Base-by-base conservation (phyloP, 2,113 vertebrate species). In the Syngnathus typhle region DNA sequence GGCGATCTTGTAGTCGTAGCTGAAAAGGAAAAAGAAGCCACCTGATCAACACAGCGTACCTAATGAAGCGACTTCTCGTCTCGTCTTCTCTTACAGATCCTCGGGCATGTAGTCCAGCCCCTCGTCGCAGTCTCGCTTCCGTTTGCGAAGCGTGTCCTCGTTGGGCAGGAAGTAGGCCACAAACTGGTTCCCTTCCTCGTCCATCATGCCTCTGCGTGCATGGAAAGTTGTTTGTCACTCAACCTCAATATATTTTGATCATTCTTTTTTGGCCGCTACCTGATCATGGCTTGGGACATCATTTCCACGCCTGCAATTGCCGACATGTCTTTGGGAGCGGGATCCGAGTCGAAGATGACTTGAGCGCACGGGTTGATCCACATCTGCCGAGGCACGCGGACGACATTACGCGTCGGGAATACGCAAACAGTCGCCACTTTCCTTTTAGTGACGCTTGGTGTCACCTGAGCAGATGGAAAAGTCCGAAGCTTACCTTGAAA, bases 231-330 rank as follows among this genome's bases (percentile, higher is more conserved):
- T 32, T 58, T 15, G 21, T 23, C 39, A 2, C 1, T 15, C 4
- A 52, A 44, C 60, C 13, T 2, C 9, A 0, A 15, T 36, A 15
- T 36, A 1, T 10, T 61, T 58, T 19, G 41, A 41, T 9, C 4
- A 37, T 4, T 52, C 8, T 21, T 9, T 9, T 51, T 21, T 32
- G 23, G 6, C 21, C 10, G 27, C 16, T n/a, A 95, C 95, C 95
- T 93, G 89, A 98, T 98, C 95, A 98, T 98, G 65, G 95, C 95
- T 85, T 98, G 95, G 59, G 95, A 96, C 95, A 98, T 98, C 94
- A 96, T 96, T 1, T 96, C 95, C 23, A 96, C 87, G 0, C 90
- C 94, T 0, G 91, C 90, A 0, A 92, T 75, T 0, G 84, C 92
- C 1, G 92, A 83, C 0, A 93, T 87, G 74, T 96, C 95, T 88